Evolutionary conservation across 2,888 invertebrate species (phyloP).

Genomic region (Caenorhabditis zanzibari): DNA sequence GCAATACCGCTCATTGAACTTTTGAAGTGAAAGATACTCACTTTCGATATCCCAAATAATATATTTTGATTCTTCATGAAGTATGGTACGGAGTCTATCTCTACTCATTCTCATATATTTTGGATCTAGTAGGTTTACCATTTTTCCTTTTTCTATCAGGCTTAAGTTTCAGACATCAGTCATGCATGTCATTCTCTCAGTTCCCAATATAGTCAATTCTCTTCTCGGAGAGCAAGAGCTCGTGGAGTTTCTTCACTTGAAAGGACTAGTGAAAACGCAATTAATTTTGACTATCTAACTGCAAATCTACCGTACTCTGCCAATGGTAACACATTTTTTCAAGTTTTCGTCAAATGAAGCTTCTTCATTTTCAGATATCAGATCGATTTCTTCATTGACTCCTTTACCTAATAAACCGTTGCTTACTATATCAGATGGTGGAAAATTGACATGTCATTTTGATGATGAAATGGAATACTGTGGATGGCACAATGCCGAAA

Average conservation of each 20-base stretch:
- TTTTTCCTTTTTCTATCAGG: background rate
- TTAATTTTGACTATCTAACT: conserved; percentile 52
- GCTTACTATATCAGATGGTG: conserved; percentile 70
- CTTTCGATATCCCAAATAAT: background rate
- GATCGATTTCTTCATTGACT: conserved; percentile 36
- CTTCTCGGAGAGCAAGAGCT: conserved; percentile 39
- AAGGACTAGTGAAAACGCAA: conserved; percentile 21
- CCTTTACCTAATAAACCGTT: conserved; percentile 57
- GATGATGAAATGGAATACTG: conserved; percentile 77
- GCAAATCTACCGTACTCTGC: conserved; percentile 37
- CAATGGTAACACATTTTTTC: background rate
- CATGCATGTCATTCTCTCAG: conserved; percentile 48
- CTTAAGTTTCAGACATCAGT: conserved; percentile 15
- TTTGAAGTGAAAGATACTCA: background rate
- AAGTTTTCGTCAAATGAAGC: background rate
- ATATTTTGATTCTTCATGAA: conserved; percentile 29
- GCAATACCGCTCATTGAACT: conserved; percentile 37
- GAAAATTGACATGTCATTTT: conserved; percentile 78
- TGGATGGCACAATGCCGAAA: conserved; percentile 76
- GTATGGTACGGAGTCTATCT: conserved; percentile 20
- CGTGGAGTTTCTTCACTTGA: conserved; percentile 42
- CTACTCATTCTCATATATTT: background rate
- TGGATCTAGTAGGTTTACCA: conserved; percentile 16
- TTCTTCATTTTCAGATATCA: conserved; percentile 35
- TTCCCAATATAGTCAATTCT: conserved; percentile 18